These are phyloP conservation scores for Mesitornis unicolor DNA, from an alignment of 2,113 vertebrate species.

Conservation along the genomic window DNA sequence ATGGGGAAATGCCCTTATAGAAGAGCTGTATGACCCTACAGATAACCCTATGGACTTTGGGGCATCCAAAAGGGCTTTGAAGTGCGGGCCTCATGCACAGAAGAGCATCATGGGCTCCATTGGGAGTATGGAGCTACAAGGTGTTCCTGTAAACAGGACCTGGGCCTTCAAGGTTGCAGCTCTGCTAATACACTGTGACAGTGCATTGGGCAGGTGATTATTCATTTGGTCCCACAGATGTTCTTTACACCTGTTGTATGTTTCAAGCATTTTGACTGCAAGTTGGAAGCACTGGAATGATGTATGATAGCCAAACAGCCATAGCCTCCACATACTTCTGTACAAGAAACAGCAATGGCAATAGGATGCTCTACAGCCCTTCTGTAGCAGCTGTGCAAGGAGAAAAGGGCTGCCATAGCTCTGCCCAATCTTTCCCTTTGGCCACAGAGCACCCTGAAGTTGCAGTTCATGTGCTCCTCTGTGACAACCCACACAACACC, in stretches of 20 bases:
- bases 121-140: background rate
- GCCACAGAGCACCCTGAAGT: background rate
- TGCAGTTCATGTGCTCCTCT: background rate
- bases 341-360: background rate
- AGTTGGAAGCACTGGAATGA: background rate
- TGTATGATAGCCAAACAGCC: background rate
- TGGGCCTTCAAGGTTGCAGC: background rate
- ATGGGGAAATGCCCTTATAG: background rate
- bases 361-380: background rate
- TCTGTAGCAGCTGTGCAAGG: background rate
- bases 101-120: background rate
- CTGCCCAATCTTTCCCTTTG: background rate
- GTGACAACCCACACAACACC: background rate
- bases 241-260: background rate
- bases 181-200: background rate
- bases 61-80: background rate
- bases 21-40: background rate
- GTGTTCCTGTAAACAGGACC: background rate
- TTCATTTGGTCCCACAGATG: background rate
- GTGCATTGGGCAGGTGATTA: background rate
- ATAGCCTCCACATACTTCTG: background rate
- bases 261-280: background rate
- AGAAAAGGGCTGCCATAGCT: background rate
- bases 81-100: background rate
- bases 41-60: background rate